Evolutionary conservation across 2,113 vertebrate genomes (phyloP), one percentile per base, ranked within the genome.

Genomic region (Hippocampus guttulatus): DNA sequence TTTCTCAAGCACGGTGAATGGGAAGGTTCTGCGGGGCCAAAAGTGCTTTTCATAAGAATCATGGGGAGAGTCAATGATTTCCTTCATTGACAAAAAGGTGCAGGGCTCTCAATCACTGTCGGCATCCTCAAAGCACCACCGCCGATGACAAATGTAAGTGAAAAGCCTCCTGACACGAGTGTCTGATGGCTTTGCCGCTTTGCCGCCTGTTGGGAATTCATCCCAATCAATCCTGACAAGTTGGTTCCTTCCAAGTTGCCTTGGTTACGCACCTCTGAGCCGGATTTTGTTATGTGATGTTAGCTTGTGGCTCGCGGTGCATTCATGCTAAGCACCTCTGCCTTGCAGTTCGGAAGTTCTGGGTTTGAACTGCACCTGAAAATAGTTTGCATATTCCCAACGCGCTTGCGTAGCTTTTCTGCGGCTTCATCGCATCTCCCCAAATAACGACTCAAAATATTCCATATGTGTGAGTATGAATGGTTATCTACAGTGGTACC

Each of bases 181-280:
- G 41, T 65, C 43, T 65, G 63, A 65, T 47, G 64, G 64, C 64
- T 45, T 23, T n/a, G 64, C 58, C 58, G 58, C 58, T 61, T 61
- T 61, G 58, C 27, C 8, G 43, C 23, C 64, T 47, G 64, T 25
- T 27, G 64, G 64, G 64, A 45, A 49, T 65, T 65, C 38, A 43
- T 47, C 64, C 64, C 64, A 10, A 49, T 49, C n/a, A 27, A 27
- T 49, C n/a, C n/a, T 65, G 64, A 65, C 64, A 65, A 65, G n/a
- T 49, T 25, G 23, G 41, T 23, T 47, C 64, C 43, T 65, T 65
- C 64, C 23, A 43, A 65, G 64, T 65, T 47, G 43, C 64, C 64
- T 43, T 65, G 64, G 64, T 27, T 65, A 64, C 62, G 38, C 21
- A 43, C 40, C 62, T 14, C 2, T 23, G 38, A 43, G 62, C 10